phyloP scores from a whole-genome alignment of 2,888 invertebrate species.

The Tachina lurida region DNA sequence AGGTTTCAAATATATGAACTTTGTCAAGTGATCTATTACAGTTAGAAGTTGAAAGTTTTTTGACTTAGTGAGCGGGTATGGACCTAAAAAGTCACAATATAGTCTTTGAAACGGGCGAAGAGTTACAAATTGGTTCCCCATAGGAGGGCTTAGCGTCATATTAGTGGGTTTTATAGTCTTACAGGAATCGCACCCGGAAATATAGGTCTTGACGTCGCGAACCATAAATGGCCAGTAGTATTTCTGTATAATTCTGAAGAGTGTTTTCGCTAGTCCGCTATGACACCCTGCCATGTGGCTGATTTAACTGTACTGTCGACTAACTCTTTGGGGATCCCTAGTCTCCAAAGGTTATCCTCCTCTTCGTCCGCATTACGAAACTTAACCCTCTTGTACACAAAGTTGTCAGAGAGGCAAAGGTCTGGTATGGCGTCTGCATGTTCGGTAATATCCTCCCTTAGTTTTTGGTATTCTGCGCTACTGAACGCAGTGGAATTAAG shows the following conservation, averaged over 20 bases:
- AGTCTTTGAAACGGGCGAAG: conserved; percentile 30
- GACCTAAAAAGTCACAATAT: conserved; percentile 42
- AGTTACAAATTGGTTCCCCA: conserved; percentile 36
- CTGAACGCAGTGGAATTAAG: conserved; percentile 17
- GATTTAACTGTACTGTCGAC: too few species aligned
- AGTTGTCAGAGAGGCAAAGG: too few species aligned
- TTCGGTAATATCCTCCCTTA: not conserved
- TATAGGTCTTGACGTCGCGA: conserved; percentile 5
- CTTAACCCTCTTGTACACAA: too few species aligned
- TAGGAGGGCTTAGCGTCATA: conserved; percentile 19
- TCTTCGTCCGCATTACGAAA: too few species aligned
- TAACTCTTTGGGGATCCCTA: too few species aligned
- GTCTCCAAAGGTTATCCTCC: too few species aligned
- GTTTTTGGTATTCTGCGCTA: conserved; percentile 16
- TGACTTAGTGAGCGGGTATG: conserved; percentile 22
- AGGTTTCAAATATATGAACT: conserved; percentile 40
- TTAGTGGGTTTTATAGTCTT: conserved; percentile 33
- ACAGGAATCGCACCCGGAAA: conserved; percentile 27
- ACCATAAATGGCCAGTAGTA: conserved; percentile 44
- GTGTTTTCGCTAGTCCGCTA: too few species aligned
- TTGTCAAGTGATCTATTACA: conserved; percentile 29
- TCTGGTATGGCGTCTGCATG: not conserved
- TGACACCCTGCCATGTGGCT: too few species aligned
- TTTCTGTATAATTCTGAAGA: conserved; percentile 40
- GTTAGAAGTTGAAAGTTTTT: conserved; percentile 30